These are phyloP conservation scores for Steinernema khuongi DNA, from an alignment of 1,140 invertebrate genomes.

Conservation along the genomic window DNA sequence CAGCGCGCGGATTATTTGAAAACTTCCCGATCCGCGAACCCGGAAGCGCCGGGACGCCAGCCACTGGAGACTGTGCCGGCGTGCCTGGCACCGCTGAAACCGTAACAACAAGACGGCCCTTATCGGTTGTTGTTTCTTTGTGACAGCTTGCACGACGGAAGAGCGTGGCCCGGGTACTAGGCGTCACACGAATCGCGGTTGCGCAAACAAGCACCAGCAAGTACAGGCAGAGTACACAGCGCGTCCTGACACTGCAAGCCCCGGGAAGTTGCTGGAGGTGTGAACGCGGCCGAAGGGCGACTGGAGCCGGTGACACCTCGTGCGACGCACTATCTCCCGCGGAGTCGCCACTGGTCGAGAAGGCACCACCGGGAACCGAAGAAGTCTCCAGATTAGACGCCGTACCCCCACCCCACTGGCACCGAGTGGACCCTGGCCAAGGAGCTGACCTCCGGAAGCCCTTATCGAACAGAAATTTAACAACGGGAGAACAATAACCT, in stretches of 20 bases:
- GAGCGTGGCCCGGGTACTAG: background rate
- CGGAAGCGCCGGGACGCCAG: no score
- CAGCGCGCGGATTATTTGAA: slow-evolving; percentile 11
- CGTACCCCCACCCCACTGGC: background rate
- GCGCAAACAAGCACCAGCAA: slow-evolving; percentile 8
- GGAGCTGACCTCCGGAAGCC: background rate
- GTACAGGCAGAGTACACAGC: background rate
- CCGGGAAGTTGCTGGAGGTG: slow-evolving; percentile 1
- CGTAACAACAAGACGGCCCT: no score
- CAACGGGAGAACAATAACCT: slow-evolving; percentile 7
- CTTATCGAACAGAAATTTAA: background rate
- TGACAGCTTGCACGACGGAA: background rate
- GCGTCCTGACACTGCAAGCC: background rate
- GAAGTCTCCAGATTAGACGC: background rate
- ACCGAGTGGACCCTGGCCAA: background rate
- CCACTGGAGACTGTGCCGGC: no score
- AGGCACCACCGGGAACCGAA: background rate
- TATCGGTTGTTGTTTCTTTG: background rate
- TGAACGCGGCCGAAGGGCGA: background rate
- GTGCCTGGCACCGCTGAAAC: no score
- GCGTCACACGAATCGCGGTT: background rate
- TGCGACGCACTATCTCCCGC: background rate
- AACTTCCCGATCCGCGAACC: slow-evolving; percentile 9
- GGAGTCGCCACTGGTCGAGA: slow-evolving; percentile 8
- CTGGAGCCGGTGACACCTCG: slow-evolving; percentile 5